phyloP scores from a whole-genome alignment of 2,888 invertebrate genomes.

The Rhamphomyia laevipes region DNA sequence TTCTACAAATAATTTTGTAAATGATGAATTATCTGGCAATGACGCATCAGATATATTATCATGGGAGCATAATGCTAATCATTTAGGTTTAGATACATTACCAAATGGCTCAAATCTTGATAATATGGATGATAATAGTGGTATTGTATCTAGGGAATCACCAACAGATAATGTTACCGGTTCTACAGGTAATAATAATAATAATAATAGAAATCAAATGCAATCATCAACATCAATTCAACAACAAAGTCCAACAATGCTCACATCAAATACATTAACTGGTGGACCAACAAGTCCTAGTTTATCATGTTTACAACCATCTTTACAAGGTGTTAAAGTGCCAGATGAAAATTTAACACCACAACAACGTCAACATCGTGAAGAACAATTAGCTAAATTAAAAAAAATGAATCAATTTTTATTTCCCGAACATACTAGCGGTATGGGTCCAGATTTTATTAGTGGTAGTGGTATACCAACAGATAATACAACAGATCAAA shows the following conservation, averaged over 20 bases:
- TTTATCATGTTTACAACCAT: conserved; percentile 42
- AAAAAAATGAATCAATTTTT: conserved; percentile 84
- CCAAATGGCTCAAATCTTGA: conserved; percentile 13
- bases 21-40: conserved; percentile 26
- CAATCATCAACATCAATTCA: not conserved
- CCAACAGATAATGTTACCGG: too few relatives aligned
- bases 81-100: conserved; percentile 20
- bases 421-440: conserved; percentile 60
- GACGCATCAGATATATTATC: conserved; percentile 39
- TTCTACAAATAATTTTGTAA: conserved; percentile 5
- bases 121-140: conserved; percentile 8
- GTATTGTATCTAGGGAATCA: not conserved
- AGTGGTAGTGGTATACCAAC: conserved; percentile 11
- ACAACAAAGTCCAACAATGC: conserved; percentile 13
- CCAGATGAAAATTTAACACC: conserved; percentile 94
- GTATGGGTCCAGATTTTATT: conserved; percentile 15
- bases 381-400: conserved; percentile 83
- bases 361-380: conserved; percentile 86
- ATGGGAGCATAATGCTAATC: conserved; percentile 39
- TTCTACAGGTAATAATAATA: not conserved
- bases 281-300: conserved; percentile 39
- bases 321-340: conserved; percentile 70
- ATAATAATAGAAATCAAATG: not conserved
- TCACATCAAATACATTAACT: conserved; percentile 14
- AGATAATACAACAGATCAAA: conserved; percentile 5